These are phyloP conservation scores for Bombylius discolor DNA, from an alignment of 2,888 invertebrate genomes.

Conservation along the genomic window DNA sequence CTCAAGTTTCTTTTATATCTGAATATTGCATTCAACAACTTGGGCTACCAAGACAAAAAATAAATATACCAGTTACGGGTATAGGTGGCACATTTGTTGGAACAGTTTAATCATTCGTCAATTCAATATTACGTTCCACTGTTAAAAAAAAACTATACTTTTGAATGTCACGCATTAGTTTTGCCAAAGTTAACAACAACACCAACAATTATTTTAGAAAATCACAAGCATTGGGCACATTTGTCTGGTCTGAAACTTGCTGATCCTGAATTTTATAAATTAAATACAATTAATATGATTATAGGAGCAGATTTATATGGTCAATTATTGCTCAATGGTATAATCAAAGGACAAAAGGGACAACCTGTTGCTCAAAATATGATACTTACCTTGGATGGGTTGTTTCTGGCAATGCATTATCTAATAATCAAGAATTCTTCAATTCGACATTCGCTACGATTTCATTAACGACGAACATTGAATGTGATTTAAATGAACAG, in stretches of 20 bases:
- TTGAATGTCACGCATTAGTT: neutral
- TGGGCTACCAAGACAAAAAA: neutral
- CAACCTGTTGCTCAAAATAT: conserved; percentile 1
- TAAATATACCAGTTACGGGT: neutral
- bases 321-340: neutral
- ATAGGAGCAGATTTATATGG: neutral
- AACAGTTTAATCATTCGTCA: neutral
- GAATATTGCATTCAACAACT: neutral
- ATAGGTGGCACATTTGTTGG: neutral
- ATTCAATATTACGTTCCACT: neutral
- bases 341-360: neutral
- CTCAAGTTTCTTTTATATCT: neutral
- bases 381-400: neutral
- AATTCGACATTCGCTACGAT: neutral
- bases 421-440: too few relatives aligned
- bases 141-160: neutral
- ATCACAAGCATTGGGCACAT: neutral
- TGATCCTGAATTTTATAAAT: neutral
- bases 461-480: neutral
- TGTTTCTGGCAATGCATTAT: neutral
- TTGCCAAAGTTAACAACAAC: neutral
- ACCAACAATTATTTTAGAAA: neutral
- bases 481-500: neutral
- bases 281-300: neutral
- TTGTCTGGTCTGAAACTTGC: neutral